Evolutionary conservation across 2,888 invertebrate genomes (phyloP).

Genomic region (Rhabditoides inermis): DNA sequence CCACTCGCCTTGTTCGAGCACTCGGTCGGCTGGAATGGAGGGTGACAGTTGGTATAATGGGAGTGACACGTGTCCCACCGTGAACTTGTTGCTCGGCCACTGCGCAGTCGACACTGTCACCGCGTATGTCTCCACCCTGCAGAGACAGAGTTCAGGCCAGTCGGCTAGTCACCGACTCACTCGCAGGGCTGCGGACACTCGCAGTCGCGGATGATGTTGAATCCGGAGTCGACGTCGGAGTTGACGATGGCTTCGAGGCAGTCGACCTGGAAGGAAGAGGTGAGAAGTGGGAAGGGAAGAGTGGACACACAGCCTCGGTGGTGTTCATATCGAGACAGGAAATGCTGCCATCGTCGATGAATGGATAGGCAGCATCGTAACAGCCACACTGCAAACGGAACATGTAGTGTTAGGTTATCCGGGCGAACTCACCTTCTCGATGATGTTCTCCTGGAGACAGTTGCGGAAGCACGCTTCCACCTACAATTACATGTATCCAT

Average conservation of each 20-base stretch:
- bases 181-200: constrained; percentile 46
- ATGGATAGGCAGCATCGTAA: constrained; percentile 40
- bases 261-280: constrained; percentile 13
- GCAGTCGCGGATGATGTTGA: constrained; percentile 39
- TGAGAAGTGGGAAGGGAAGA: background rate
- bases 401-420: background rate
- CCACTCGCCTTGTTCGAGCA: constrained; percentile 13
- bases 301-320: background rate
- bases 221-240: constrained; percentile 15
- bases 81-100: constrained; percentile 47
- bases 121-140: constrained; percentile 36
- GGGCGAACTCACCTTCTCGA: constrained; percentile 26
- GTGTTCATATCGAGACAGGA: background rate
- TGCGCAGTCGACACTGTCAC: constrained; percentile 48
- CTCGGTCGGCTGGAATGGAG: constrained; percentile 34
- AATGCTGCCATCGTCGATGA: background rate
- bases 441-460: constrained; percentile 51
- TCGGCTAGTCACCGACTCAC: constrained; percentile 19
- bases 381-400: constrained; percentile 47
- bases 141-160: background rate
- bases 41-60: background rate
- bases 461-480: constrained; percentile 53
- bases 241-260: constrained; percentile 32
- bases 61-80: too few relatives aligned
- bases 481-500: constrained; percentile 22